Evolutionary conservation across 2,113 vertebrate species (phyloP).

Genomic region (Actenoides lindsayi): DNA sequence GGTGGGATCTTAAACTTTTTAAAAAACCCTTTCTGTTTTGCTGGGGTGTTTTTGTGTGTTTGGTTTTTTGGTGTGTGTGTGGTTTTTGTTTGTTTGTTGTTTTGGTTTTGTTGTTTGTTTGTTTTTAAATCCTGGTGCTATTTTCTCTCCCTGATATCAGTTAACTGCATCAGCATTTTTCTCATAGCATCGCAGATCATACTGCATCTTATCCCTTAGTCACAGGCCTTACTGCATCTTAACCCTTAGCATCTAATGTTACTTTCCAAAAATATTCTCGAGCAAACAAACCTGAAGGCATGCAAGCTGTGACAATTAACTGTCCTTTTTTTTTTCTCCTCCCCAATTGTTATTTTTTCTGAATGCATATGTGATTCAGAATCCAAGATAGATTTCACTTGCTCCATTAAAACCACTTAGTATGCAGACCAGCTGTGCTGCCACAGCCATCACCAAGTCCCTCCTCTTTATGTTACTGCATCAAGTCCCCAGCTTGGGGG

Average conservation of each 20-base stretch:
- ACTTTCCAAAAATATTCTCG: slow-evolving; percentile 30
- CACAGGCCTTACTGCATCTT: neutral
- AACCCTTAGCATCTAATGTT: neutral
- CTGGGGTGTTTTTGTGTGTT: too few species aligned
- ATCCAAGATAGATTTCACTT: neutral
- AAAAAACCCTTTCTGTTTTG: neutral
- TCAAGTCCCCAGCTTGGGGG: neutral
- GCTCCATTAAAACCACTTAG: neutral
- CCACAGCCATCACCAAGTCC: neutral
- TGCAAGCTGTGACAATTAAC: slow-evolving; percentile 15
- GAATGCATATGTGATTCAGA: slow-evolving; percentile 17
- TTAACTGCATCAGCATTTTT: slow-evolving; percentile 46
- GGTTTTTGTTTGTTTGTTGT: too few species aligned
- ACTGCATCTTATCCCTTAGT: neutral
- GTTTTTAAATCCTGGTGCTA: neutral
- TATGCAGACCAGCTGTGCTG: neutral
- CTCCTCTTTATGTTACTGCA: neutral
- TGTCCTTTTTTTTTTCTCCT: neutral
- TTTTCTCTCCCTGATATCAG: slow-evolving; percentile 16
- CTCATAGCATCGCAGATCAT: neutral
- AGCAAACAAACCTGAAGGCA: slow-evolving; percentile 41
- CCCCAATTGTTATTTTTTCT: neutral
- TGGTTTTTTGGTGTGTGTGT: too few species aligned
- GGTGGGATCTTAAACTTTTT: neutral
- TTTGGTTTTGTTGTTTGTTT: neutral